Base-by-base conservation (phyloP, 23 tunicate genomes). In the Diplosoma virens region DNA sequence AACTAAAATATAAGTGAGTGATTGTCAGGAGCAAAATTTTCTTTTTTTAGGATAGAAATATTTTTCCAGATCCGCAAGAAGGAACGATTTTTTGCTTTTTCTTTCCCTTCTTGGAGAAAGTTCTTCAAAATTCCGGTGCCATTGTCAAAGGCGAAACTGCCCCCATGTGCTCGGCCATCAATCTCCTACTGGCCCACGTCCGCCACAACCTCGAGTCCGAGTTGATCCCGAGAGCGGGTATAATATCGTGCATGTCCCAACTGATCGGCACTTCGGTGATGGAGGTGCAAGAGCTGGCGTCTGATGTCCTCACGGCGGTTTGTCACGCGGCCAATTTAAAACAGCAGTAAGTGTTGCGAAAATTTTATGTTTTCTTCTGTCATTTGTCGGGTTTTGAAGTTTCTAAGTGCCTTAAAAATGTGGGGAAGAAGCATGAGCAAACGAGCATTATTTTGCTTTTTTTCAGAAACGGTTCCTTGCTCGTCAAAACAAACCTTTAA, bases 191-290 rank as follows among this genome's bases (percentile, higher is more conserved):
- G 55, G 50, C 3, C 22, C 84, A 80, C 32, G 84, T 80, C n/a
- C 67, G 34, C 23, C 54, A 35, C 1, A 52, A 67, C 31, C 34
- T 14, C 37, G 75, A 69, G 9, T 58, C 86, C 6, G 30, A 73
- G 7, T 21, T 72, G 16, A 37, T 89, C 17, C 87, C 80, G 6
- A 46, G 96, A 25, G 50, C 37, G 6, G 33, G 58, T 14, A 58
- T 89, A 1, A 32, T 89, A 1, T 18, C 58, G 17, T 27, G 59
- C 25, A 71, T 82, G 87, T 66, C 64, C 25, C 34, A 65, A 58
- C 48, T 89, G 74, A 71, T 89, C 27, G 88, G 83, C 34, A 78
- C 83, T 0, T 76, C 79, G 17, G 52, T 48, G 64, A 81, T 70
- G 3, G 78, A 81, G 37, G 70, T 82, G 22, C 84, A 78, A 68